phyloP scores from a whole-genome alignment of 2,797 vertebrate genomes.

The Orientallactaga sibirica region DNA sequence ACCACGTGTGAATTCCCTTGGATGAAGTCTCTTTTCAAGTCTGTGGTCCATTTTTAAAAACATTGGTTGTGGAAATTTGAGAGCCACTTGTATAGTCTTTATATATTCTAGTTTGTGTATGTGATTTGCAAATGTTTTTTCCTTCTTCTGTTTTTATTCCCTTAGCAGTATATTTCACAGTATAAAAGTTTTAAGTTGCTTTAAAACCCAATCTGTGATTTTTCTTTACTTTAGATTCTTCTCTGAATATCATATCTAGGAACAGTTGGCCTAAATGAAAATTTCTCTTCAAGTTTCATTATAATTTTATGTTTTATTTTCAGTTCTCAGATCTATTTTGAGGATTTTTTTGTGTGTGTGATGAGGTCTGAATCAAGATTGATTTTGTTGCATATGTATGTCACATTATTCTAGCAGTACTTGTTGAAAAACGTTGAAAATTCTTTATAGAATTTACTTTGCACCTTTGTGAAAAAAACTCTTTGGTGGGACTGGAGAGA shows the following conservation, averaged over 20 bases:
- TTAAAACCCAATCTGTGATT: neutral
- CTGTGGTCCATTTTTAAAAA: neutral
- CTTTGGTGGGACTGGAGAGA: too few species aligned
- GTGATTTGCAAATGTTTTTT: slow-evolving; percentile 1
- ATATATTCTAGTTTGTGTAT: neutral
- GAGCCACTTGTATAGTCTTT: neutral
- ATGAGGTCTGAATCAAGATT: neutral
- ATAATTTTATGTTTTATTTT: neutral
- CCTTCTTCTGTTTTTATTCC: neutral
- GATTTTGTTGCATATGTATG: neutral
- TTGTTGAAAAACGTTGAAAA: neutral
- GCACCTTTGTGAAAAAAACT: neutral
- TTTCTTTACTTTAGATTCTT: neutral
- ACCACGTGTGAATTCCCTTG: neutral
- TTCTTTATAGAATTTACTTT: neutral
- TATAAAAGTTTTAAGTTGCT: neutral
- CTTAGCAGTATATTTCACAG: neutral
- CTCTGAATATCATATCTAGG: neutral
- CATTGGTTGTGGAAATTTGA: neutral
- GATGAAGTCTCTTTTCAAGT: neutral
- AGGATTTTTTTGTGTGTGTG: neutral
- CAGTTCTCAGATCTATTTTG: neutral
- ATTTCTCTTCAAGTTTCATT: neutral
- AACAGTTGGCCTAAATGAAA: slow-evolving; percentile 19
- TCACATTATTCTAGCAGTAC: neutral